Conservation (phyloP, 64 coral and sea anemone genomes). For the Actinia tenebrosa region DNA sequence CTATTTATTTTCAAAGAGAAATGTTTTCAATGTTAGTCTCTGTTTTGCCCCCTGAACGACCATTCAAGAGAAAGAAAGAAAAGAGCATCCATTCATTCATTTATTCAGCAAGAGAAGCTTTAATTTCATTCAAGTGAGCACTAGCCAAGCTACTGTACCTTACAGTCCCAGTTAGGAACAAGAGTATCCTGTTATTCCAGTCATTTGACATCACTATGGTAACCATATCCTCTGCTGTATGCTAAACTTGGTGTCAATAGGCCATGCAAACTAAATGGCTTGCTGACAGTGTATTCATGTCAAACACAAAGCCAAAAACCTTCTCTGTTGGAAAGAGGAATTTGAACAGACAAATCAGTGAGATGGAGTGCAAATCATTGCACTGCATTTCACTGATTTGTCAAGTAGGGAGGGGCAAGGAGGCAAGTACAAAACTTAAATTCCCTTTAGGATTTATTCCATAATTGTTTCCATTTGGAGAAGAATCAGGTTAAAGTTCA, state of each 20-base stretch:
- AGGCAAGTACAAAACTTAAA: neutral
- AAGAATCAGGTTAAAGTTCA: too few species aligned
- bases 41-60: neutral
- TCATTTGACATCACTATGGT: constrained; percentile 18
- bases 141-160: constrained; percentile 15
- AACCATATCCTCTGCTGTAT: constrained; percentile 22
- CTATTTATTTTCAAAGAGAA: too few species aligned
- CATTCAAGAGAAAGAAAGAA: neutral
- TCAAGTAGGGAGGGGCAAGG: neutral
- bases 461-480: too few species aligned
- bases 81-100: neutral
- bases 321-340: constrained; percentile 17
- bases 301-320: constrained; percentile 10
- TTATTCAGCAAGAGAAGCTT: neutral
- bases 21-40: neutral
- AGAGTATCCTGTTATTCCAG: neutral
- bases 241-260: constrained; percentile 22
- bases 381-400: neutral
- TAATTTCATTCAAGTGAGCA: constrained; percentile 6
- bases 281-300: neutral
- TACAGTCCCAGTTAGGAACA: constrained; percentile 1
- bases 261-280: constrained; percentile 14
- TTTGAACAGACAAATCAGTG: constrained; percentile 5
- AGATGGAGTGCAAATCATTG: neutral
- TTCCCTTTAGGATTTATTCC: too few species aligned